Evolutionary conservation across 2,113 vertebrate genomes (phyloP).

Genomic region (Sapajus apella): DNA sequence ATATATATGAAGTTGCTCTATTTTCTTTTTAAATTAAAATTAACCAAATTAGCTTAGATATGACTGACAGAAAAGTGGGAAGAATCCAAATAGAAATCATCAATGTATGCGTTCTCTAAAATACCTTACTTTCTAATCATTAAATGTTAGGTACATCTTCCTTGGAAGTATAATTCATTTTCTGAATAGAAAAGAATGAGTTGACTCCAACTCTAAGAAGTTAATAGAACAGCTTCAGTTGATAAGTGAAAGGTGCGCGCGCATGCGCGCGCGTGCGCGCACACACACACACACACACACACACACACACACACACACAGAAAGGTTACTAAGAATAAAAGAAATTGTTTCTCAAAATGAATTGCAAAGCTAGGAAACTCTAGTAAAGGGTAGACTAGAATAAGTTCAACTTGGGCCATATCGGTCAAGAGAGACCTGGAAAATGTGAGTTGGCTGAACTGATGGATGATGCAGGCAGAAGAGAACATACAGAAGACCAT

Average conservation of each 20-base stretch:
- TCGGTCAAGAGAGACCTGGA: background rate
- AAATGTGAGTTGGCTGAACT: background rate
- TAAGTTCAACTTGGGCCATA: background rate
- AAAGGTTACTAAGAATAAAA: background rate
- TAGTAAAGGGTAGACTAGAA: background rate
- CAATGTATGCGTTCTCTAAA: background rate
- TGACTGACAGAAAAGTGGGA: background rate
- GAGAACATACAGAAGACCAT: background rate
- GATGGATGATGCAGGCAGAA: background rate
- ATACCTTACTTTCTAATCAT: background rate
- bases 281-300: background rate
- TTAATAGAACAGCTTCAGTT: background rate
- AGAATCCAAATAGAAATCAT: background rate
- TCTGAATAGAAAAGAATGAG: background rate
- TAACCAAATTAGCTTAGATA: background rate
- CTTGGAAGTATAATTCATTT: background rate
- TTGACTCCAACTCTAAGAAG: background rate
- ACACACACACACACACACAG: no score
- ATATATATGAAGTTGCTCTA: background rate
- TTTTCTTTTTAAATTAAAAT: constrained; percentile 8
- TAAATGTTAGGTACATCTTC: background rate
- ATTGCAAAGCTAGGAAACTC: background rate
- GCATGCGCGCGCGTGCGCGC: no score
- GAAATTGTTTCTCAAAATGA: background rate
- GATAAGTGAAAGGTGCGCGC: background rate